Evolutionary conservation across 2,888 invertebrate species (phyloP), one percentile per base, ranked within the genome.

Genomic region (Yponomeuta plumbellus): DNA sequence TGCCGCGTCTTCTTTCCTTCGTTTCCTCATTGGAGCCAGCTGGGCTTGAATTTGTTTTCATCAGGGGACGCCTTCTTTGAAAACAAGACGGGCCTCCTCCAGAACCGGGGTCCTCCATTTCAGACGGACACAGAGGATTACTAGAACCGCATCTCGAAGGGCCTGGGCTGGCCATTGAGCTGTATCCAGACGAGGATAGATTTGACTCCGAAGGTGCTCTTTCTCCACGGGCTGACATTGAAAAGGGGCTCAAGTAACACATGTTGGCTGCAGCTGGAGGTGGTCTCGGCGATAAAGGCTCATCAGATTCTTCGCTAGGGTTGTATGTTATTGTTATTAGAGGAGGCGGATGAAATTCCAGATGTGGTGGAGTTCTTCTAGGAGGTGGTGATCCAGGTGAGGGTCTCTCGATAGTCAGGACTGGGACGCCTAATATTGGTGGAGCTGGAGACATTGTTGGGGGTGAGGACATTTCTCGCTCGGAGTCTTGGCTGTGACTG

Each of bases 141-240:
- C 94, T 96, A 0, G 96, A 96, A 8, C 96, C 95, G 78, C 96
- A 96, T 69, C 96, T 89, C 0, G 96, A 96, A 5, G 96, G 95
- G 0, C 96, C 96, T 0, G 96, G 96, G 82, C 95, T 96, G 0
- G 96, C 96, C 95, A 96, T 96, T 2, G 96, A 96, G 71, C 96
- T 96, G 80, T 96, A 96, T 11, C 96, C 96, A 0, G 96, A 96
- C 11, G 96, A 96, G 70, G 96, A 96, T 58, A 96, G 88, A 81
- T 96, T 96, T 2, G 96, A 96, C 85, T 96, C 96, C 0, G 96
- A 96, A 17, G 95, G 95, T 1, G 95, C 95, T 72, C 96, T 92
- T 75, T 95, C 95, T 17, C 94, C 94, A 71, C 95, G 87, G 1
- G 93, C 92, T 61, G 94, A 93, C 92, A 95, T 94, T 0, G 95